Evolutionary conservation across 30 jellyfish, hydroid and myxozoan species (phyloP).

Genomic region (Pelagia noctiluca): DNA sequence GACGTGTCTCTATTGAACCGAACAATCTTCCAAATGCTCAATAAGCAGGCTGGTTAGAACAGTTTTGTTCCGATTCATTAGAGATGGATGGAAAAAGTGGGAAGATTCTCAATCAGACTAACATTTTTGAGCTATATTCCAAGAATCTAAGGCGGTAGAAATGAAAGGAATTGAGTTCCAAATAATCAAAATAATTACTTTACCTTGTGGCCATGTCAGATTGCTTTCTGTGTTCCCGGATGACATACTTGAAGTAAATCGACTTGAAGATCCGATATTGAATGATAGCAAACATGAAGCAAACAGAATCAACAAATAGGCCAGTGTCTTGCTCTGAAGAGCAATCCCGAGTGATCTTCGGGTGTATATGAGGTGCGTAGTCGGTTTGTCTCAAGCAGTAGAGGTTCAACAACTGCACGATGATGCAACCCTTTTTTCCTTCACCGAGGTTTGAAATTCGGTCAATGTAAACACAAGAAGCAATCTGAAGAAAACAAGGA

Average conservation of each 20-base stretch:
- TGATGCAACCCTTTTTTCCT: constrained; percentile 65
- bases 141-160: too few relatives aligned
- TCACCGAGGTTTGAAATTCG: constrained; percentile 10
- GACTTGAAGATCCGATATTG: constrained; percentile 90
- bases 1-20: too few relatives aligned
- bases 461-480: constrained; percentile 83
- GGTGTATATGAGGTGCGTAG: constrained; percentile 38
- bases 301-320: constrained; percentile 83
- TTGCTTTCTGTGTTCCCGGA: constrained; percentile 86
- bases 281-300: constrained; percentile 87
- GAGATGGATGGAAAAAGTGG: too few relatives aligned
- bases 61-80: too few relatives aligned
- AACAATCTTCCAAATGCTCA: too few relatives aligned
- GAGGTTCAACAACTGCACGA: constrained; percentile 84
- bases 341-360: constrained; percentile 37
- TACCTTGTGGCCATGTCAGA: constrained; percentile 94
- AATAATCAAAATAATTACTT: too few relatives aligned
- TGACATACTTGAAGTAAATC: constrained; percentile 82
- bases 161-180: too few relatives aligned
- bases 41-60: too few relatives aligned
- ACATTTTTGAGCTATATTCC: too few relatives aligned
- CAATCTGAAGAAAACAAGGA: constrained; percentile 75
- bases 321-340: constrained; percentile 69
- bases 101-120: too few relatives aligned
- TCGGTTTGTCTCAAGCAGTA: constrained; percentile 77